Evolutionary conservation across 2,797 vertebrate genomes (phyloP).

Genomic region (Cyclopterus lumpus): DNA sequence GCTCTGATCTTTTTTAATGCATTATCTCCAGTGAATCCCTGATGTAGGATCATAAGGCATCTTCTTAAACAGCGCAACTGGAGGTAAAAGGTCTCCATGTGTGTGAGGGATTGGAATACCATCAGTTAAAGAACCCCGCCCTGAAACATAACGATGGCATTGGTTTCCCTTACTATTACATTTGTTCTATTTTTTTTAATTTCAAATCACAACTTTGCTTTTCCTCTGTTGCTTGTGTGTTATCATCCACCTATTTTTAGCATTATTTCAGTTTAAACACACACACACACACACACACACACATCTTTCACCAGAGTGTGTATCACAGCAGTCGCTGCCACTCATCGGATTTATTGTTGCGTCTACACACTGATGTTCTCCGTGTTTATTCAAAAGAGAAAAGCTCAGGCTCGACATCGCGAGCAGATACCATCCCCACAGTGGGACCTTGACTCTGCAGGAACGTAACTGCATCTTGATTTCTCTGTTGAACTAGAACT

Average conservation of each 20-base stretch:
- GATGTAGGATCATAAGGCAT: slow-evolving; percentile 48
- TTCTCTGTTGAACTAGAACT: slow-evolving; percentile 36
- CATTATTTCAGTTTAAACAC: too few species aligned
- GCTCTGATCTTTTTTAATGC: slow-evolving; percentile 23
- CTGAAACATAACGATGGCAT: slow-evolving; percentile 19
- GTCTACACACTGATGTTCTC: not conserved
- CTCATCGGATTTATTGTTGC: not conserved
- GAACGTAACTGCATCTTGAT: slow-evolving; percentile 12
- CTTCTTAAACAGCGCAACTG: slow-evolving; percentile 53
- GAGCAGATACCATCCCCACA: not conserved
- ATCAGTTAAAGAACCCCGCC: slow-evolving; percentile 25
- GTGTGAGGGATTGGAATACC: slow-evolving; percentile 25
- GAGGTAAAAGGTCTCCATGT: slow-evolving; percentile 49
- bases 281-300: too few species aligned
- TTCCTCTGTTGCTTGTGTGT: not conserved
- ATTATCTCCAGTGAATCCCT: slow-evolving; percentile 22
- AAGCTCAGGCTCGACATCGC: slow-evolving; percentile 1
- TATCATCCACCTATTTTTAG: not conserved
- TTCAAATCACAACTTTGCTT: not conserved
- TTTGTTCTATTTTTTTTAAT: not conserved
- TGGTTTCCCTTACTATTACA: slow-evolving; percentile 6
- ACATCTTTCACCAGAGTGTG: not conserved
- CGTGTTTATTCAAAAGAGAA: not conserved
- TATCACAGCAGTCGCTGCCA: not conserved
- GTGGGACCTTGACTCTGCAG: not conserved